Percentiles rank a stretch among this genome's conserved stretches.
These are phyloP conservation scores for Drosophila borealis DNA, from an alignment of 2,888 invertebrate genomes.

Conservation along the genomic window DNA sequence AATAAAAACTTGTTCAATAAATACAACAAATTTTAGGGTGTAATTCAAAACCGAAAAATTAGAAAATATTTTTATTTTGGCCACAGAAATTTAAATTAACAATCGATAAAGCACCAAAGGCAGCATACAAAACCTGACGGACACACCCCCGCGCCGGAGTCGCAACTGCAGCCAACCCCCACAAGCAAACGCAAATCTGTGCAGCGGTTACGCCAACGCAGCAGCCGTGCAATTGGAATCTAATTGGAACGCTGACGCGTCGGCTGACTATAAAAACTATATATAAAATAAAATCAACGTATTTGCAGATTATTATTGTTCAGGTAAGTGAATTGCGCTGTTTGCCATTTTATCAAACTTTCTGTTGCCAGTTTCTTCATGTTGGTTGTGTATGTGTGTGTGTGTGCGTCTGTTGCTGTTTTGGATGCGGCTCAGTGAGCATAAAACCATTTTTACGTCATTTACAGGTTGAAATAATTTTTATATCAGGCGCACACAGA, in stretches of 20 bases:
- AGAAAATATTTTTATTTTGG: slow-evolving; percentile 24
- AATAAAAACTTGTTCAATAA: neutral
- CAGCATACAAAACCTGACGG: slow-evolving; percentile 10
- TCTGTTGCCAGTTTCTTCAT: slow-evolving; percentile 34
- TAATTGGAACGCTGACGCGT: slow-evolving; percentile 41
- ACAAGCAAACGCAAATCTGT: slow-evolving; percentile 23
- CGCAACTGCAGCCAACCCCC: slow-evolving; percentile 32
- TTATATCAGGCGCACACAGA: slow-evolving; percentile 15
- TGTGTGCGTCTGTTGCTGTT: slow-evolving; percentile 41
- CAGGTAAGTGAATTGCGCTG: slow-evolving; percentile 51
- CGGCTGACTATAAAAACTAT: slow-evolving; percentile 3
- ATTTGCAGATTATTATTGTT: slow-evolving; percentile 48
- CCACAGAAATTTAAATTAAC: slow-evolving; percentile 30
- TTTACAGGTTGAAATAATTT: slow-evolving; percentile 59
- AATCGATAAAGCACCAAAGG: slow-evolving; percentile 34
- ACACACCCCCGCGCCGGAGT: slow-evolving; percentile 21
- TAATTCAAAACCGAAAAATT: slow-evolving; percentile 3
- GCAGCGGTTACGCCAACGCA: slow-evolving; percentile 49
- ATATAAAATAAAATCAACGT: slow-evolving; percentile 28
- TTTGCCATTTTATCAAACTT: slow-evolving; percentile 44
- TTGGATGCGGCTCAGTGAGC: slow-evolving; percentile 70
- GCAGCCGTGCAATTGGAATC: slow-evolving; percentile 45
- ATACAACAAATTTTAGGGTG: slow-evolving; percentile 5
- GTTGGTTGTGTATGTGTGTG: slow-evolving; percentile 18
- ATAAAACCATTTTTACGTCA: slow-evolving; percentile 72